Evolutionary conservation across 2,888 invertebrate species (phyloP).

Genomic region (Ischnura elegans): DNA sequence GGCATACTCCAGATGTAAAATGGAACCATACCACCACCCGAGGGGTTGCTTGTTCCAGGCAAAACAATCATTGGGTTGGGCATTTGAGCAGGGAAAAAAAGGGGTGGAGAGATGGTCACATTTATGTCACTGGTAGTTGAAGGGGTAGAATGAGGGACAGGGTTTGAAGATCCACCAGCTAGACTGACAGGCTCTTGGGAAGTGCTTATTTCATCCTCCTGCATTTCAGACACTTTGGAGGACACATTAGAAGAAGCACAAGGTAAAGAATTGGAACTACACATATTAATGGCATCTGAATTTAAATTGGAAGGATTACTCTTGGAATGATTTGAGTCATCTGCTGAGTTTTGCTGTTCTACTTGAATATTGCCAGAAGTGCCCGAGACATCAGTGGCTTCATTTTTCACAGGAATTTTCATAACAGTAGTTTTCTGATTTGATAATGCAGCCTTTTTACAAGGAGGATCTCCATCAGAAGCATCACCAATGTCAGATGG

Average conservation of each 20-base stretch:
- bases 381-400: background rate
- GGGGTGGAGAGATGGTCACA: background rate
- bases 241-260: background rate
- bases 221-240: background rate
- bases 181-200: background rate
- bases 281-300: background rate
- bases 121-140: background rate
- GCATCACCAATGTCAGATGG: constrained; percentile 21
- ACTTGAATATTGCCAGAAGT: background rate
- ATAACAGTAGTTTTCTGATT: background rate
- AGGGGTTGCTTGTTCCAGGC: background rate
- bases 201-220: constrained; percentile 16
- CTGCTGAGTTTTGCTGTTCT: background rate
- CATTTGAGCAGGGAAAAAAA: background rate
- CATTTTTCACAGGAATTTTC: background rate
- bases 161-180: background rate
- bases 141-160: background rate
- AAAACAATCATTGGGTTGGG: background rate
- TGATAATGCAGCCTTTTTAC: background rate
- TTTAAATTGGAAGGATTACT: background rate
- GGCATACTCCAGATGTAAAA: constrained; percentile 28
- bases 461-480: background rate
- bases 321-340: background rate
- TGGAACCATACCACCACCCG: constrained; percentile 17
- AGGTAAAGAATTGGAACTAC: background rate